phyloP scores from a whole-genome alignment of 2,797 vertebrate genomes.

The Microctenopoma lineatum region DNA sequence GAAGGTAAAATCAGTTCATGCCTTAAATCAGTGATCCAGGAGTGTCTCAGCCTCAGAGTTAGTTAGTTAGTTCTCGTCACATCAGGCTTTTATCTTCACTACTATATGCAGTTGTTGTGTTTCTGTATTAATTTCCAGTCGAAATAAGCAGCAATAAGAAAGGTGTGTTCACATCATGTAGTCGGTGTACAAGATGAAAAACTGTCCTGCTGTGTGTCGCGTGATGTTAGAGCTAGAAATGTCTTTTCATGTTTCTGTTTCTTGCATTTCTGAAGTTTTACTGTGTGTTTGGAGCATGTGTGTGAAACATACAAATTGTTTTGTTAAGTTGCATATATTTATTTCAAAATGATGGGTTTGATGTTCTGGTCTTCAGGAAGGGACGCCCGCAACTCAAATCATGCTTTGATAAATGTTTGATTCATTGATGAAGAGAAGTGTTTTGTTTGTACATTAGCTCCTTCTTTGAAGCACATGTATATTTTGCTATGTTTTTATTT shows the following conservation, averaged over 20 bases:
- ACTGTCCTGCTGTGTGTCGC: slow-evolving; percentile 3
- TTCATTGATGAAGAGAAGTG: slow-evolving; percentile 13
- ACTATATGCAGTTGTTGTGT: background rate
- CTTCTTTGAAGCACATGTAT: slow-evolving; percentile 12
- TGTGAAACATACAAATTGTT: slow-evolving; percentile 8
- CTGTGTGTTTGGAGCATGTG: slow-evolving; percentile 32
- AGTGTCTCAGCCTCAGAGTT: slow-evolving; percentile 1
- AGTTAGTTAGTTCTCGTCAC: slow-evolving; percentile 20
- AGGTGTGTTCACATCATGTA: slow-evolving; percentile 23
- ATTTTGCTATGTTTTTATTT: background rate
- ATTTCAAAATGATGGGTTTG: slow-evolving; percentile 50
- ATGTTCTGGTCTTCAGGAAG: slow-evolving; percentile 21
- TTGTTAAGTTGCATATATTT: slow-evolving; percentile 73
- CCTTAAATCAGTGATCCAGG: slow-evolving; percentile 61
- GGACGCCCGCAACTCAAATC: slow-evolving; percentile 5
- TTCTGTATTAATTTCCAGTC: slow-evolving; percentile 22
- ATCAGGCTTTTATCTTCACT: background rate
- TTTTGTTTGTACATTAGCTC: slow-evolving; percentile 35
- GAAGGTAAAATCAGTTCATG: slow-evolving; percentile 23
- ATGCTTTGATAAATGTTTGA: slow-evolving; percentile 9
- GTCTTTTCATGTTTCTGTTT: slow-evolving; percentile 6
- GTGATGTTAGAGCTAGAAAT: slow-evolving; percentile 22
- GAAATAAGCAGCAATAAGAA: slow-evolving; percentile 49
- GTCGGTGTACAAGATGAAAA: slow-evolving; percentile 12
- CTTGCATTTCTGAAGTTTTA: slow-evolving; percentile 38